Evolutionary conservation across 1,140 invertebrate species (phyloP), one percentile per base, ranked within the genome.

Genomic region (Drosophila baimaii): DNA sequence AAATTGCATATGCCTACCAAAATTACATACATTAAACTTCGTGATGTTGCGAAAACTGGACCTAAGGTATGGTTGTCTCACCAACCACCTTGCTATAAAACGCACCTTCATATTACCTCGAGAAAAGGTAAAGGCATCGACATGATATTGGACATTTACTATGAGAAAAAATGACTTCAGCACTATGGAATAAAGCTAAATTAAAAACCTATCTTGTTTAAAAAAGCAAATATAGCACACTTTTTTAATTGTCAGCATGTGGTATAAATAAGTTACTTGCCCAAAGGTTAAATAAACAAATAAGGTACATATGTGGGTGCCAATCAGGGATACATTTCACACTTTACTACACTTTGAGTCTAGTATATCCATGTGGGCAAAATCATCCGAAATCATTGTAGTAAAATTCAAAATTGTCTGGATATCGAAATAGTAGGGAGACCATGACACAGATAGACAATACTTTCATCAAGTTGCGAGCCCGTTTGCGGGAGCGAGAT

Each of bases 381-480:
- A 15, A 4, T 52, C 49, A 33, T 21, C 29, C 2, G 13, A 52
- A 33, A 52, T 33, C 12, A 9, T 19, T 52, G 49, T 33, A 52
- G 29, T 33, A 10, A 61, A 61, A 61, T 61, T 52, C 37, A 29
- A 29, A 27, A 59, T 29, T 49, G 15, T 25, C 17, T 33, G 29
- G 12, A 35, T 21, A 52, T 15, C 29, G 21, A 13, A 46, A 43
- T n/a, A 2, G 15, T n/a, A 13, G 29, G n/a, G 39, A 27, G 21
- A 39, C 47, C 52, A 86, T 85, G 83, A 72, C 79, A 13, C 61
- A 75, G 21, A 61, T 59, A 31, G 75, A 85, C n/a, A 75, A 71
- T 61, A 72, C 46, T 25, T 64, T 86, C 15, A 49, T 68, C 9
- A 77, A 63, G 51, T 13, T 85, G 55, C 65, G 83, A 29, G 64